Percentiles rank a stretch among this genome's conserved stretches.
phyloP scores from a whole-genome alignment of 2,797 vertebrate species.

The Lagorchestes hirsutus region DNA sequence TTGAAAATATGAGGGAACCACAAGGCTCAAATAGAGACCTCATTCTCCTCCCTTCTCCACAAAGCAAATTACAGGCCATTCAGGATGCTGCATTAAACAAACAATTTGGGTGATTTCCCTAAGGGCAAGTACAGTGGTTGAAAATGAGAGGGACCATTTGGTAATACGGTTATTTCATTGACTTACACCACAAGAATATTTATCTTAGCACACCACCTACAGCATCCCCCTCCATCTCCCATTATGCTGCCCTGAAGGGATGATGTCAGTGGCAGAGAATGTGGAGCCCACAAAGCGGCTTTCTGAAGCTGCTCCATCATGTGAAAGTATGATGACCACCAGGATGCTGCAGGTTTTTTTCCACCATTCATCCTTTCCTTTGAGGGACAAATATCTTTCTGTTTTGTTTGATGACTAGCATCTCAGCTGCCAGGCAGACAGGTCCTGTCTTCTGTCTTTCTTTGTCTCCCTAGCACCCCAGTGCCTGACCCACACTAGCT shows the following conservation, averaged over 20 bases:
- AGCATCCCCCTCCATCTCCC: constrained; percentile 3
- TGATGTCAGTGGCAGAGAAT: constrained; percentile 71
- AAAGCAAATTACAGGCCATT: constrained; percentile 48
- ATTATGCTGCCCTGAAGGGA: constrained; percentile 41
- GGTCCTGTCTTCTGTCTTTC: background rate
- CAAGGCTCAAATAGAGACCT: constrained; percentile 34
- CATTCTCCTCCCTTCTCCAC: constrained; percentile 19
- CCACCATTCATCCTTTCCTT: background rate
- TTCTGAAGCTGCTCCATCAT: constrained; percentile 67
- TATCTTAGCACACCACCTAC: constrained; percentile 60
- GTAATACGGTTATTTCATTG: constrained; percentile 77
- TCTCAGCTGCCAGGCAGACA: background rate
- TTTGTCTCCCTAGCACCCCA: background rate
- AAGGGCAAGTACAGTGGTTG: constrained; percentile 51
- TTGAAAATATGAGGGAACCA: constrained; percentile 13
- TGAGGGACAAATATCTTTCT: constrained; percentile 15
- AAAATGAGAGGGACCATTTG: constrained; percentile 76
- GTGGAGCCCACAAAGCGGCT: constrained; percentile 54
- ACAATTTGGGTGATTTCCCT: constrained; percentile 55
- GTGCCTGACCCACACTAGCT: background rate
- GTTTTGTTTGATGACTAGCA: constrained; percentile 21
- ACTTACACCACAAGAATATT: constrained; percentile 74
- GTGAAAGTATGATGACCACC: background rate
- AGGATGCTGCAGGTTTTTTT: background rate
- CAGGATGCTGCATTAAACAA: constrained; percentile 34